Evolutionary conservation across 2,797 vertebrate genomes (phyloP).

Genomic region (Craterocephalus amniculus): DNA sequence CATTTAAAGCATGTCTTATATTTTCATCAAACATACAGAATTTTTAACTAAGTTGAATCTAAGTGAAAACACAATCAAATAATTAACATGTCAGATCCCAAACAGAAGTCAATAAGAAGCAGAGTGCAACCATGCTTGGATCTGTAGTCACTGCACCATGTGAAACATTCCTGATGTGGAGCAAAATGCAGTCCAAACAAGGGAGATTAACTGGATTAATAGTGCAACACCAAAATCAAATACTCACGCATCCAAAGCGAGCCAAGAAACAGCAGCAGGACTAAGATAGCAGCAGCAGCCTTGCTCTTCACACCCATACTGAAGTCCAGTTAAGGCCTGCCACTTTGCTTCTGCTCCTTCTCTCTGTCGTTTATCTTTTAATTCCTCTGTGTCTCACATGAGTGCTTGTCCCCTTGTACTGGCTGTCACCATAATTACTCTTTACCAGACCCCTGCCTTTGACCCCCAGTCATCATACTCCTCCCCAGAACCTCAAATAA

Average conservation of each 20-base stretch:
- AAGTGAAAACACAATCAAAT: not conserved
- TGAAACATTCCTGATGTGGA: constrained; percentile 67
- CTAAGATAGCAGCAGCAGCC: constrained; percentile 77
- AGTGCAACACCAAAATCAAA: constrained; percentile 17
- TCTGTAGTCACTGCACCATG: constrained; percentile 44
- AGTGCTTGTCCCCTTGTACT: constrained; percentile 63
- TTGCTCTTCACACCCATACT: constrained; percentile 82
- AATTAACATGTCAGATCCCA: not conserved
- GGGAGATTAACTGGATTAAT: constrained; percentile 53
- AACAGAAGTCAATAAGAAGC: not conserved
- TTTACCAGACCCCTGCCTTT: constrained; percentile 47
- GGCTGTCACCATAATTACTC: constrained; percentile 67
- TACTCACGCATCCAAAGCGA: constrained; percentile 85
- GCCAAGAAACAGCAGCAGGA: constrained; percentile 80
- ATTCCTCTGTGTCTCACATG: constrained; percentile 71
- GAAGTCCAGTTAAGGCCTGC: constrained; percentile 42
- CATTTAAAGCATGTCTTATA: not conserved
- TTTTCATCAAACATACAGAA: too few relatives aligned
- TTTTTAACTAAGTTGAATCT: not conserved
- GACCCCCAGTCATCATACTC: constrained; percentile 63
- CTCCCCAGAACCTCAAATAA: constrained; percentile 53
- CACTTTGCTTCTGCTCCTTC: constrained; percentile 31
- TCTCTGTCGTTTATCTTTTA: constrained; percentile 54
- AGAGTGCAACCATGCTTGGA: constrained; percentile 7
- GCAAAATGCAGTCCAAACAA: constrained; percentile 49